phyloP scores from a whole-genome alignment of 2,113 vertebrate genomes.

The Pterocles gutturalis region DNA sequence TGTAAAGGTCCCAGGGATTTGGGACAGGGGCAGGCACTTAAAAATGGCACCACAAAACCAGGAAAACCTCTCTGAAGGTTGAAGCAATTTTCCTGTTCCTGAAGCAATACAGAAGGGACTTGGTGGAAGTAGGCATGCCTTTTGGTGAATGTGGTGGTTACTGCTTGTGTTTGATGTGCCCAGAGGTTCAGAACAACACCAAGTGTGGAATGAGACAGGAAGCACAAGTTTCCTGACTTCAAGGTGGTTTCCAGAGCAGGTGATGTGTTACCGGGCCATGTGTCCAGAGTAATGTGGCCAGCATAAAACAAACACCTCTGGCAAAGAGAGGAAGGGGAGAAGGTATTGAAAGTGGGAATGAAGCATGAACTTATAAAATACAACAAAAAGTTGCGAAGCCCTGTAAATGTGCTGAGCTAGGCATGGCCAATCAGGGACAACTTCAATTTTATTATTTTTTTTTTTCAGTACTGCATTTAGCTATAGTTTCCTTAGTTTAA shows the following conservation, averaged over 20 bases:
- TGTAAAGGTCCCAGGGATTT: not conserved
- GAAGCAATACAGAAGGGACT: not conserved
- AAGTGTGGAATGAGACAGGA: not conserved
- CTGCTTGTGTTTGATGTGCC: not conserved
- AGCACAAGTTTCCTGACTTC: not conserved
- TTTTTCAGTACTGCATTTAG: not conserved
- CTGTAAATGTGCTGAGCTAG: not conserved
- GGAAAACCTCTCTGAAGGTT: not conserved
- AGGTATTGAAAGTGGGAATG: not conserved
- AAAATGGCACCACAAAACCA: not conserved
- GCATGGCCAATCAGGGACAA: not conserved
- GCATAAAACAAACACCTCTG: not conserved
- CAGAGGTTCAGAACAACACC: not conserved
- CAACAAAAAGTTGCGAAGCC: not conserved
- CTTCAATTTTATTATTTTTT: not conserved
- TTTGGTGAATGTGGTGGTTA: not conserved
- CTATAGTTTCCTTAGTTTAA: not conserved
- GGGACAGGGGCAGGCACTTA: not conserved
- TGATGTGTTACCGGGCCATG: accelerated
- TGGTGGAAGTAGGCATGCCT: not conserved
- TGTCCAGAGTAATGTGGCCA: not conserved
- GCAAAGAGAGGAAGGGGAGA: not conserved
- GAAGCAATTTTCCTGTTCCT: not conserved
- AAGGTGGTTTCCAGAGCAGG: not conserved
- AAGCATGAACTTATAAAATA: not conserved